Conservation (phyloP, 2,113 vertebrate genomes). For the Lepus americanus region DNA sequence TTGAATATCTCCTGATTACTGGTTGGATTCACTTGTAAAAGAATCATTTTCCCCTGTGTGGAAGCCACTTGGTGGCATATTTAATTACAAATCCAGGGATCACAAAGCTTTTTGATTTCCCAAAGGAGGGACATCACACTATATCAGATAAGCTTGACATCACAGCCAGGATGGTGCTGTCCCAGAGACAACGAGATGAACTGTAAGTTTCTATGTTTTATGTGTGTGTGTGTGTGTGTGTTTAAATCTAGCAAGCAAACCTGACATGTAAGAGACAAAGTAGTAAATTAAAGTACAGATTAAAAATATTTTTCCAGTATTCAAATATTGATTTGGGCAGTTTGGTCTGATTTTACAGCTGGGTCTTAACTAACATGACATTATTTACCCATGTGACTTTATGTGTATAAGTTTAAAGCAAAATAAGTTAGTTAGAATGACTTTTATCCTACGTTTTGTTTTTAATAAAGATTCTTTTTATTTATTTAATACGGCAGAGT, state of each 20-base stretch:
- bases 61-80: conserved; percentile 88
- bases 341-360: conserved; percentile 50
- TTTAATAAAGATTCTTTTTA: too few relatives aligned
- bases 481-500: too few relatives aligned
- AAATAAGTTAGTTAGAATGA: not conserved
- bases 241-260: not conserved
- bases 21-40: conserved; percentile 86
- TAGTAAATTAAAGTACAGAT: conserved; percentile 49
- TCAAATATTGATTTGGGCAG: not conserved
- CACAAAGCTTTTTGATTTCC: conserved; percentile 88
- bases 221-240: not conserved
- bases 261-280: not conserved
- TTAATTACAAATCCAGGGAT: conserved; percentile 87
- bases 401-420: conserved; percentile 21
- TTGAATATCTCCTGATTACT: conserved; percentile 92
- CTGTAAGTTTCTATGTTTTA: conserved; percentile 92
- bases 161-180: conserved; percentile 97
- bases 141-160: conserved; percentile 87
- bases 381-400: conserved; percentile 13
- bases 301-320: conserved; percentile 19
- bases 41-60: conserved; percentile 84
- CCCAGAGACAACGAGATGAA: conserved; percentile 99
- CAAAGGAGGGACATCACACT: conserved; percentile 89
- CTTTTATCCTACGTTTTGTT: too few relatives aligned
- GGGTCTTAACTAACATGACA: not conserved